phyloP scores from a whole-genome alignment of 2,113 vertebrate species.

The Neotoma lepida region DNA sequence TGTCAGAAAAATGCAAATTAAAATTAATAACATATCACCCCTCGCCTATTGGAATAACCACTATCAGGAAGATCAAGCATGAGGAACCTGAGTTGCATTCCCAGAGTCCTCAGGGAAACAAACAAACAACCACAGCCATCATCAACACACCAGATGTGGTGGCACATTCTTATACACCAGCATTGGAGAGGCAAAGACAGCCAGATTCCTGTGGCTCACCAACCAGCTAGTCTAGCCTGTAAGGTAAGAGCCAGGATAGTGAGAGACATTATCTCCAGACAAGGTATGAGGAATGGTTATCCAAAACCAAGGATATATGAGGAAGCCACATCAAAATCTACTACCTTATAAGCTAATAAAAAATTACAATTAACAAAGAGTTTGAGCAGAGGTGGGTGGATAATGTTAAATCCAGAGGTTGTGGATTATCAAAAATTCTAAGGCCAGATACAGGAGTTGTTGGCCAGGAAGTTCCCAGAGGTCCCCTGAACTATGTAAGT shows the following conservation, averaged over 20 bases:
- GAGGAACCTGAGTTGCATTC: background rate
- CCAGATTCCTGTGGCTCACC: background rate
- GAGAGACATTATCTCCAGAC: background rate
- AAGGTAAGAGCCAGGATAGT: background rate
- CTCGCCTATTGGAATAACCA: background rate
- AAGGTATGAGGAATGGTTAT: background rate
- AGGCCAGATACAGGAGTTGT: background rate
- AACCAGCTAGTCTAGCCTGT: background rate
- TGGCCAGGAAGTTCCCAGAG: background rate
- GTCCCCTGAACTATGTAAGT: background rate
- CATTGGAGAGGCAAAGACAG: background rate
- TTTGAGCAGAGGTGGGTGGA: background rate
- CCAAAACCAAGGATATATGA: background rate
- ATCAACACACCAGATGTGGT: background rate
- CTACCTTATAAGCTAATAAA: background rate
- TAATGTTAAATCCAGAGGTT: background rate
- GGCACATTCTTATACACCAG: background rate
- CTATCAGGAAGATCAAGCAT: no score
- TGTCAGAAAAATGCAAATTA: background rate
- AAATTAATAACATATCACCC: background rate
- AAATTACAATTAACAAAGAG: background rate
- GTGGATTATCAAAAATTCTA: no score
- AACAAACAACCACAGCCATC: background rate
- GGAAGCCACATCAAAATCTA: background rate
- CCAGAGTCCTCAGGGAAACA: background rate